Evolutionary conservation across 2,888 invertebrate species (phyloP).

Genomic region (Cabera pusaria): DNA sequence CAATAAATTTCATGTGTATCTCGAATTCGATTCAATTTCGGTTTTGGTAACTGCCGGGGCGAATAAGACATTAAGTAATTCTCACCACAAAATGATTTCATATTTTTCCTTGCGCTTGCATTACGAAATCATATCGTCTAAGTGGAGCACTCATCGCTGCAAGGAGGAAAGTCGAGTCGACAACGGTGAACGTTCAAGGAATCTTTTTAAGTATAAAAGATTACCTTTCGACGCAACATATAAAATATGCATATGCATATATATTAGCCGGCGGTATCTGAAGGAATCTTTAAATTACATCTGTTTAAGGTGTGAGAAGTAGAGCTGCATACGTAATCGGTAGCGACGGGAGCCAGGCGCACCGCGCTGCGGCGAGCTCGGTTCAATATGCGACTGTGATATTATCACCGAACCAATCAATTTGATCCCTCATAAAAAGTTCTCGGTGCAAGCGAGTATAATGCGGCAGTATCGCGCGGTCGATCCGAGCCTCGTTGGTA

Average conservation of each 20-base stretch:
- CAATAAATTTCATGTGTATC: conserved; percentile 61
- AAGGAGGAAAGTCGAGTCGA: conserved; percentile 1
- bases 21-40: conserved; percentile 64
- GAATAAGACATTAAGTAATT: conserved; percentile 63
- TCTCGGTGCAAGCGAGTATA: conserved; percentile 72
- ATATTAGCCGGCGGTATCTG: conserved; percentile 48
- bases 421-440: conserved; percentile 82
- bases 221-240: conserved; percentile 47
- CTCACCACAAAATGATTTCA: conserved; percentile 49
- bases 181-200: conserved; percentile 3
- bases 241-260: conserved; percentile 65
- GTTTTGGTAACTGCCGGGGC: conserved; percentile 52
- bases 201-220: not conserved
- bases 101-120: conserved; percentile 28
- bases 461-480: conserved; percentile 68
- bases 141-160: not conserved
- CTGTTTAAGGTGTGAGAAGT: conserved; percentile 68
- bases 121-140: conserved; percentile 31
- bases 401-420: conserved; percentile 81
- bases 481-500: conserved; percentile 74
- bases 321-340: conserved; percentile 52
- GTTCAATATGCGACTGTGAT: conserved; percentile 72
- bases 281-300: conserved; percentile 53
- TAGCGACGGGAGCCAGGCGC: conserved; percentile 48
- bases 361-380: conserved; percentile 39